phyloP scores from a whole-genome alignment of 2,797 vertebrate genomes.

The Xiphorhynchus erythropygius region DNA sequence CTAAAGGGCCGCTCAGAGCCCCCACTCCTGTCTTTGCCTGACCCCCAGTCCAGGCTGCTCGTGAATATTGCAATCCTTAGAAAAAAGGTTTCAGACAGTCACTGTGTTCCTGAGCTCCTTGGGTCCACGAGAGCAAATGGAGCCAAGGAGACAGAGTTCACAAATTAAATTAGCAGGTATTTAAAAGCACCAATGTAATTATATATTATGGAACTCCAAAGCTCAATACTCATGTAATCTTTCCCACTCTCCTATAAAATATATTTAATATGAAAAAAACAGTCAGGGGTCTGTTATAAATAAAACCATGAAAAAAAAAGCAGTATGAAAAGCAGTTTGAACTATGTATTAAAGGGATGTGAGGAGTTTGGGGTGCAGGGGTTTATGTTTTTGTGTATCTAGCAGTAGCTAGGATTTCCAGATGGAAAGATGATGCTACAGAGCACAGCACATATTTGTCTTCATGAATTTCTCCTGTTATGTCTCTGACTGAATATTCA shows the following conservation, averaged over 20 bases:
- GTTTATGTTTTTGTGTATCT: background rate
- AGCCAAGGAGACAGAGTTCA: background rate
- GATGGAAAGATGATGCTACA: background rate
- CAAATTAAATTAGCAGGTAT: conserved; percentile 20
- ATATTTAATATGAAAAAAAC: background rate
- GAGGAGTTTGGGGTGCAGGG: background rate
- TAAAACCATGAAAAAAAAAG: too few relatives aligned
- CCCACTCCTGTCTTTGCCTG: background rate
- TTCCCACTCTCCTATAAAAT: background rate
- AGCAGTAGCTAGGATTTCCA: background rate
- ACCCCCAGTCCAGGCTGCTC: background rate
- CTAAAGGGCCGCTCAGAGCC: background rate
- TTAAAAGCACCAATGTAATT: background rate
- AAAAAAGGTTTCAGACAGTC: background rate
- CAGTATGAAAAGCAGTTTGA: background rate
- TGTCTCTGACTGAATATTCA: background rate
- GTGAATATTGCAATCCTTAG: background rate
- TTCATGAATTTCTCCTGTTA: background rate
- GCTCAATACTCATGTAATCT: background rate
- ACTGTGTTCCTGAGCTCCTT: background rate
- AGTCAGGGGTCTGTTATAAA: background rate
- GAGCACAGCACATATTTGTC: conserved; percentile 1
- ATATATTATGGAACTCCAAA: background rate
- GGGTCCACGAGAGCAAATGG: background rate
- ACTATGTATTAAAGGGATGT: background rate